Evolutionary conservation across 2,888 invertebrate genomes (phyloP), one percentile per base, ranked within the genome.

Genomic region (Pegoplata infirma): DNA sequence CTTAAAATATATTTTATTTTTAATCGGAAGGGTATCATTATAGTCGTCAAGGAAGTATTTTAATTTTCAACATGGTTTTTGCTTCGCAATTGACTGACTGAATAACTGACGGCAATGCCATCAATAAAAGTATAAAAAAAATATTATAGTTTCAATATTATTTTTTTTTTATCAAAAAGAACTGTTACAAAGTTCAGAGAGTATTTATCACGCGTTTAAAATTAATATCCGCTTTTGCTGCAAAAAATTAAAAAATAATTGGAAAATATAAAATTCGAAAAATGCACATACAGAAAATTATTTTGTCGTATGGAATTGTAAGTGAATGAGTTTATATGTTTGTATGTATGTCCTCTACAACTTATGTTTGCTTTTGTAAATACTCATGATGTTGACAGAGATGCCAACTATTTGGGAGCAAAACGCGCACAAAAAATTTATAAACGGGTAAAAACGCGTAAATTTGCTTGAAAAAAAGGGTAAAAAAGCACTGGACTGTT

Each of bases 151-250:
- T 53, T 46, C 17, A 51, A 25, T 28, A 32, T 61, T 46, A 32
- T 4, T 21, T 40, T 3, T 55, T 55, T 10, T 8, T 8, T 10
- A 56, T 40, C 23, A 12, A 59, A 59, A 58, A 64, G 44, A 64
- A 64, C 53, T 23, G 47, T 47, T 19, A n/a, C 21, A 61, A 61
- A 66, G 40, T 71, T 66, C 66, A 32, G 32, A 23, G 28, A 61
- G 73, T 81, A 81, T 81, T 81, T 81, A 81, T 81, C 81, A 81
- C 73, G 72, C 75, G 79, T 76, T 81, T 79, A 71, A 81, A 83
- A 81, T 83, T 83, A 81, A 82, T 82, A 83, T 82, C 83, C 80
- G 81, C 59, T 72, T 63, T 64, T 76, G 25, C 46, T 28, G 44
- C 40, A 46, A 44, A 40, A 46, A 51, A n/a, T n/a, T n/a, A n/a